Percentiles rank a stretch among this genome's conserved stretches.
These are phyloP conservation scores for Leptinotarsa peninsularis DNA, from an alignment of 2,888 invertebrate genomes.

Conservation along the genomic window DNA sequence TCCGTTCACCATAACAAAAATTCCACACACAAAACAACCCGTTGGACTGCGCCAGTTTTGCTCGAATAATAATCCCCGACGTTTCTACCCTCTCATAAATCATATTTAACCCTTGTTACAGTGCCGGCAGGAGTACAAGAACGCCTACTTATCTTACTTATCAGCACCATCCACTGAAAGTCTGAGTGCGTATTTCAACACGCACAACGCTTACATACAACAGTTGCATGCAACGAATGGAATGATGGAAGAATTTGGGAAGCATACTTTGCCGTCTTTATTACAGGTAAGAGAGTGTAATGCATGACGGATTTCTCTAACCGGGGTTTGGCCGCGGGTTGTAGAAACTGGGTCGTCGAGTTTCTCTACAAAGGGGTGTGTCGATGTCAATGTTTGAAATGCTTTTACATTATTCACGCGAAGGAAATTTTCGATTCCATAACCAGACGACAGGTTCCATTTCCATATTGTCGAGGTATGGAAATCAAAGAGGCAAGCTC, in stretches of 20 bases:
- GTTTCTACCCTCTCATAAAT: conserved; percentile 5
- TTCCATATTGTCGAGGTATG: too few species aligned
- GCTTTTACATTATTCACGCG: neutral
- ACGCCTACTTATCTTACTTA: conserved; percentile 84
- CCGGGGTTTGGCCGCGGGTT: neutral
- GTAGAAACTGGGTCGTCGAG: neutral
- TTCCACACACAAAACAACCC: neutral
- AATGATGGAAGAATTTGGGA: conserved; percentile 90
- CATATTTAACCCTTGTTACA: conserved; percentile 65
- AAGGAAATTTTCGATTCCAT: neutral
- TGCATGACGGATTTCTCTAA: neutral
- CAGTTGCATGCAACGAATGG: conserved; percentile 93
- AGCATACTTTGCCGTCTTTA: conserved; percentile 86
- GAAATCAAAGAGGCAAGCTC: too few species aligned
- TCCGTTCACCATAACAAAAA: neutral
- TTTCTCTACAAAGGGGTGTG: too few species aligned
- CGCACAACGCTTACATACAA: conserved; percentile 94
- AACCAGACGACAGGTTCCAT: too few species aligned
- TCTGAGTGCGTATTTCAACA: conserved; percentile 85
- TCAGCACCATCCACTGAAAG: conserved; percentile 78
- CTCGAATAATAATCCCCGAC: conserved; percentile 3
- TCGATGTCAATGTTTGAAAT: neutral
- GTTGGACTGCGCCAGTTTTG: neutral
- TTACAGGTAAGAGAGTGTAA: conserved; percentile 72
- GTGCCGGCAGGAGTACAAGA: conserved; percentile 90